phyloP scores from a whole-genome alignment of 1,140 invertebrate species.

The Pseudomyrmex dendroicus region DNA sequence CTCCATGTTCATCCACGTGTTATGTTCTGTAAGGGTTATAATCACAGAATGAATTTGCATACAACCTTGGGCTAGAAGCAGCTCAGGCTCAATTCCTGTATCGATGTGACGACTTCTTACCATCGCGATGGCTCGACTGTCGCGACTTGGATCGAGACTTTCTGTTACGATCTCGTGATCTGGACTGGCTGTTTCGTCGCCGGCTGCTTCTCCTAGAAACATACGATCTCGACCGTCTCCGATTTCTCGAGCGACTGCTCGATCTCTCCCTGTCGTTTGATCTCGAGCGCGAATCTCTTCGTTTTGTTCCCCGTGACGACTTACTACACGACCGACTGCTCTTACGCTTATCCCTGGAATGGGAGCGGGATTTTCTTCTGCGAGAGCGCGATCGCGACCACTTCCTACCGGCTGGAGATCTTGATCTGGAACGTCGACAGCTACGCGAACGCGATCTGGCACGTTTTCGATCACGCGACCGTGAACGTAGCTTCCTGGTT shows the following conservation, averaged over 20 bases:
- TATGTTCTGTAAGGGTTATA: constrained; percentile 45
- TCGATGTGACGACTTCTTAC: constrained; percentile 83
- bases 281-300: constrained; percentile 71
- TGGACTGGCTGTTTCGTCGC: constrained; percentile 72
- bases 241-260: constrained; percentile 75
- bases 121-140: constrained; percentile 80
- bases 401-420: constrained; percentile 67
- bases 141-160: constrained; percentile 78
- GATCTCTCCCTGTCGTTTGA: constrained; percentile 66
- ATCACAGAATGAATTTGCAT: constrained; percentile 73
- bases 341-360: constrained; percentile 73
- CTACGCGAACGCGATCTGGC: constrained; percentile 76
- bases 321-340: constrained; percentile 70
- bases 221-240: constrained; percentile 79
- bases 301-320: constrained; percentile 68
- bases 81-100: constrained; percentile 82
- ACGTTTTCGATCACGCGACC: constrained; percentile 71
- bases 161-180: constrained; percentile 74
- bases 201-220: constrained; percentile 71
- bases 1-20: neutral
- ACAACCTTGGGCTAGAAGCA: constrained; percentile 80
- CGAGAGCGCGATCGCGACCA: constrained; percentile 77
- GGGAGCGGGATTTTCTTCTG: constrained; percentile 75
- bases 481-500: constrained; percentile 74
- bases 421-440: constrained; percentile 69